phyloP scores from a whole-genome alignment of 2,113 vertebrate genomes.

The Colinus virginianus region DNA sequence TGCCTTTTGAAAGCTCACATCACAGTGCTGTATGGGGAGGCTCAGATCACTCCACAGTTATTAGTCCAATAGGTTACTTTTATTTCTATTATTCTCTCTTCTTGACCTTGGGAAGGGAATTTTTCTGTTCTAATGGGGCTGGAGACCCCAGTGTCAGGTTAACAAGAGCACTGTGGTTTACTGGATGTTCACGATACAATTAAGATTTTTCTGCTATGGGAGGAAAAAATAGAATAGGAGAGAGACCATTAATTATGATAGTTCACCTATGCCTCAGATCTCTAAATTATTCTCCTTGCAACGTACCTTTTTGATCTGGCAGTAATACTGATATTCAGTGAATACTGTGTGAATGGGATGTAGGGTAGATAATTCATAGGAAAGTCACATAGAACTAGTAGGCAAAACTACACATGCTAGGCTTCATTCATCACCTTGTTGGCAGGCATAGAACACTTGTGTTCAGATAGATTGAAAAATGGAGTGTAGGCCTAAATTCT shows the following conservation, averaged over 20 bases:
- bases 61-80: not conserved
- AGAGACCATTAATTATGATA: not conserved
- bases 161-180: not conserved
- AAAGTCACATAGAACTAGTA: not conserved
- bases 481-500: not conserved
- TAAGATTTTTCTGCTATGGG: not conserved
- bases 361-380: not conserved
- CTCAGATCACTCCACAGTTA: not conserved
- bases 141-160: not conserved
- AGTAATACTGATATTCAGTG: not conserved
- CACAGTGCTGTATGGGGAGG: not conserved
- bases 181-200: not conserved
- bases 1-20: not conserved
- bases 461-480: conserved; percentile 13
- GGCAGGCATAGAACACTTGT: not conserved
- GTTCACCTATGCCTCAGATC: not conserved
- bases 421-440: conserved; percentile 37
- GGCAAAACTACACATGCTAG: not conserved
- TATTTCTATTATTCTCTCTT: not conserved
- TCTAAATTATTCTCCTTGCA: not conserved
- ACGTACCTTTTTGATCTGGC: not conserved
- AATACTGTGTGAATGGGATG: not conserved
- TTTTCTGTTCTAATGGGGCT: not conserved
- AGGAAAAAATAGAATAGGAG: not conserved
- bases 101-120: not conserved